Evolutionary conservation across 2,888 invertebrate species (phyloP).

Genomic region (Drosophila anceps): DNA sequence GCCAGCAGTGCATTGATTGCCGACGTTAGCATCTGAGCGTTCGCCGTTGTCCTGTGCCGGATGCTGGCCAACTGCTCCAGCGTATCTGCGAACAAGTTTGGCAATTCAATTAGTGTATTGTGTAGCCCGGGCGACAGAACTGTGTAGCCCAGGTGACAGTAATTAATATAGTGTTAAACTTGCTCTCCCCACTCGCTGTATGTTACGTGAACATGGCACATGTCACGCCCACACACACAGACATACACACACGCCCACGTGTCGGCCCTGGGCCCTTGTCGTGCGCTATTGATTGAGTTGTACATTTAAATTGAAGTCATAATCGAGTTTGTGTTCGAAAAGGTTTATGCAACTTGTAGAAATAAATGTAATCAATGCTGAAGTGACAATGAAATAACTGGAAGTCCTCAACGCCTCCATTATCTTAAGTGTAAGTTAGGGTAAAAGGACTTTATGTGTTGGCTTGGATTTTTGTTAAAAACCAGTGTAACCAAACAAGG

Average conservation of each 20-base stretch:
- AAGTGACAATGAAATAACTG: slow-evolving; percentile 5
- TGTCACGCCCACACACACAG: slow-evolving; percentile 1
- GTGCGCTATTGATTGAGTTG: slow-evolving; percentile 64
- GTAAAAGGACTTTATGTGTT: neutral
- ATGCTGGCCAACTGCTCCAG: slow-evolving; percentile 84
- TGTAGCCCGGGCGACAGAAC: slow-evolving; percentile 46
- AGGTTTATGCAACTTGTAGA: slow-evolving; percentile 8
- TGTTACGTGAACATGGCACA: slow-evolving; percentile 43
- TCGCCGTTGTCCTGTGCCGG: slow-evolving; percentile 83
- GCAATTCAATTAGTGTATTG: slow-evolving; percentile 62
- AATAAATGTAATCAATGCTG: slow-evolving; percentile 1
- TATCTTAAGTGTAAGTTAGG: neutral
- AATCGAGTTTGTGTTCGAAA: slow-evolving; percentile 46
- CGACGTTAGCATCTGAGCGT: slow-evolving; percentile 83
- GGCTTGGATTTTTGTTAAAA: neutral
- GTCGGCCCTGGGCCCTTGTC: neutral
- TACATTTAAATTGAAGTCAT: slow-evolving; percentile 63
- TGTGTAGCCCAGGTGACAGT: slow-evolving; percentile 52
- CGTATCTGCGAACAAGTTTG: slow-evolving; percentile 77
- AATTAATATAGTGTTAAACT: slow-evolving; percentile 68
- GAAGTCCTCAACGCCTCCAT: neutral
- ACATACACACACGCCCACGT: slow-evolving; percentile 5
- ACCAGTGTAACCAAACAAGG: too few relatives aligned
- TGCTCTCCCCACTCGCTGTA: slow-evolving; percentile 17
- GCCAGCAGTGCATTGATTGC: slow-evolving; percentile 82